These are phyloP conservation scores for Heliconius congener DNA, from an alignment of 1,140 invertebrate genomes.

Conservation along the genomic window DNA sequence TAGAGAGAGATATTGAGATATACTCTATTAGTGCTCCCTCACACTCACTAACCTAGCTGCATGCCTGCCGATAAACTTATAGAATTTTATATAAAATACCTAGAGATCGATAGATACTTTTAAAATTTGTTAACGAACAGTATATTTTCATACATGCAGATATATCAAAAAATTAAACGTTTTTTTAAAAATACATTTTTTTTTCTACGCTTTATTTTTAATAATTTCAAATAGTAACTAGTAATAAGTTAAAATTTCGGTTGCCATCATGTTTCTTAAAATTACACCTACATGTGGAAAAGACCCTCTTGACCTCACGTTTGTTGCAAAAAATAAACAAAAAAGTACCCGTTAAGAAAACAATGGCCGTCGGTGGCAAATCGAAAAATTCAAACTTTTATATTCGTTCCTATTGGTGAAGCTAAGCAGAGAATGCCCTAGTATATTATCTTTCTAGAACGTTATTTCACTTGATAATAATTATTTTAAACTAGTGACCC, in stretches of 20 bases:
- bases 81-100: too few relatives aligned
- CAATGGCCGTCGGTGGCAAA: slow-evolving; percentile 14
- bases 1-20: too few relatives aligned
- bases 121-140: too few relatives aligned
- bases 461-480: too few relatives aligned
- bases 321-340: background rate
- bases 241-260: background rate
- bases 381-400: slow-evolving; percentile 1
- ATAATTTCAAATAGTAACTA: background rate
- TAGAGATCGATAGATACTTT: too few relatives aligned
- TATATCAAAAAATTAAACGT: too few relatives aligned
- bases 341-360: background rate
- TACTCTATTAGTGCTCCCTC: too few relatives aligned
- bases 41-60: too few relatives aligned
- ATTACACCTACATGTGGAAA: background rate
- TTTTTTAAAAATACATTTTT: background rate
- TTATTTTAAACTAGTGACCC: too few relatives aligned
- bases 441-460: background rate
- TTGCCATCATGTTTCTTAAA: background rate
- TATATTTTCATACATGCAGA: too few relatives aligned
- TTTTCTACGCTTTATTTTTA: background rate
- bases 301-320: background rate
- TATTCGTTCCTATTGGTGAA: background rate
- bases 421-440: background rate
- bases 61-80: too few relatives aligned